phyloP scores from a whole-genome alignment of 2,113 vertebrate genomes.

The Oxyura jamaicensis region DNA sequence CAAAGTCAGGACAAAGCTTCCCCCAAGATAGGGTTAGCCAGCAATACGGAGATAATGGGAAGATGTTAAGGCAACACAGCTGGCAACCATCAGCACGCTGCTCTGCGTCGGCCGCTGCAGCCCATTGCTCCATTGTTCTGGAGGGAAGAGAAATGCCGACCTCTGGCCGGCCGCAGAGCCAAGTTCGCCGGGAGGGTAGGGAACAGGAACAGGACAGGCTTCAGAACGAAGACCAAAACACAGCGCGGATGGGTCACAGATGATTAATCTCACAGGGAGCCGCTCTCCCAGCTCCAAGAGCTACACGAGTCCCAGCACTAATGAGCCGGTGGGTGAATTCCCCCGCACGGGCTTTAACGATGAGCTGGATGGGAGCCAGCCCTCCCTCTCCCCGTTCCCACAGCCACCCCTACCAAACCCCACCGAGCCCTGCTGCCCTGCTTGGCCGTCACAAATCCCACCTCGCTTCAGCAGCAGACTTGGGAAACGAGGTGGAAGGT shows the following conservation, averaged over 20 bases:
- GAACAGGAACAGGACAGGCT: neutral
- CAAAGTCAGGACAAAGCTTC: conserved; percentile 24
- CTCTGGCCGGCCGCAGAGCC: neutral
- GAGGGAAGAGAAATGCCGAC: neutral
- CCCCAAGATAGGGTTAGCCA: conserved; percentile 39
- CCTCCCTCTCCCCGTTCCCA: neutral
- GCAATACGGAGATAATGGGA: conserved; percentile 56
- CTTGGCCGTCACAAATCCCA: neutral
- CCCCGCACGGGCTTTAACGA: neutral
- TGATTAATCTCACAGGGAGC: conserved; percentile 9
- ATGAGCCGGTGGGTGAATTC: conserved; percentile 42
- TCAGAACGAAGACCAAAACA: neutral
- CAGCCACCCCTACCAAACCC: neutral
- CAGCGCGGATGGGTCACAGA: neutral
- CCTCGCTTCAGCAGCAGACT: neutral
- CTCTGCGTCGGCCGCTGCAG: neutral
- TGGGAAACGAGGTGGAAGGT: neutral
- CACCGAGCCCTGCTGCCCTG: fast-evolving
- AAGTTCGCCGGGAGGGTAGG: neutral
- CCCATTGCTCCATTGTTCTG: neutral
- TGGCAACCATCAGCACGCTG: conserved; percentile 61
- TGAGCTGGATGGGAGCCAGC: neutral
- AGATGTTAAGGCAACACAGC: conserved; percentile 68
- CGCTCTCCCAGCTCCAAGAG: conserved; percentile 17
- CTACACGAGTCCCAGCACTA: neutral